Evolutionary conservation across 2,797 vertebrate genomes (phyloP).

Genomic region (Astyanax mexicanus): DNA sequence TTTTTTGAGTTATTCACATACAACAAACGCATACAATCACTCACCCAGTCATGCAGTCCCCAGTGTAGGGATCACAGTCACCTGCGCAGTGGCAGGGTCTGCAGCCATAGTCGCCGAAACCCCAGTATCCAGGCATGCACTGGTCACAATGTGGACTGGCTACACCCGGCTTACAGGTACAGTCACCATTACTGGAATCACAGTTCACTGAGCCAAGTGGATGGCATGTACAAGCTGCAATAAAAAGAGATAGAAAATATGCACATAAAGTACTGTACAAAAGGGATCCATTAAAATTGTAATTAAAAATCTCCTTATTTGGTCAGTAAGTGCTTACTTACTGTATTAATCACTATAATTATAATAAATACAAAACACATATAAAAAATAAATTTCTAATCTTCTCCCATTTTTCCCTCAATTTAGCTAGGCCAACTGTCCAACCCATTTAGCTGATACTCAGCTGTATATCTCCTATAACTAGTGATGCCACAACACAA

Average conservation of each 20-base stretch:
- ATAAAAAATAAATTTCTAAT: too few relatives aligned
- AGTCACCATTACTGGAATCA: constrained; percentile 89
- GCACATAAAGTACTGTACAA: too few relatives aligned
- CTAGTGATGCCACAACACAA: too few relatives aligned
- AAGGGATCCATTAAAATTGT: too few relatives aligned
- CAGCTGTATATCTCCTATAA: too few relatives aligned
- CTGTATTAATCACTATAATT: too few relatives aligned
- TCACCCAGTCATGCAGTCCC: constrained; percentile 80
- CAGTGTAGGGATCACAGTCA: constrained; percentile 89
- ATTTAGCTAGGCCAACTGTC: too few relatives aligned
- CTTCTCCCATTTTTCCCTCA: too few relatives aligned
- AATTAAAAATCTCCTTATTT: too few relatives aligned
- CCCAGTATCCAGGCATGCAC: constrained; percentile 97
- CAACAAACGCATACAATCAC: not conserved
- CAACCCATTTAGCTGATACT: too few relatives aligned
- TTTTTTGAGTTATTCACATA: not conserved
- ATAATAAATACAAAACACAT: too few relatives aligned
- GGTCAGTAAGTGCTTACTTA: too few relatives aligned
- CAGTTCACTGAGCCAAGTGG: constrained; percentile 86
- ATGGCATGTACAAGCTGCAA: constrained; percentile 89
- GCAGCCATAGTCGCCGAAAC: constrained; percentile 91
- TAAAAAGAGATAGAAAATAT: constrained; percentile 34
- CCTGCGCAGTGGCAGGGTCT: constrained; percentile 90
- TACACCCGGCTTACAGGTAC: constrained; percentile 93
- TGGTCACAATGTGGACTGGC: constrained; percentile 86